These are phyloP conservation scores for Plecotus auritus DNA, from an alignment of 2,113 vertebrate genomes.

Conservation along the genomic window DNA sequence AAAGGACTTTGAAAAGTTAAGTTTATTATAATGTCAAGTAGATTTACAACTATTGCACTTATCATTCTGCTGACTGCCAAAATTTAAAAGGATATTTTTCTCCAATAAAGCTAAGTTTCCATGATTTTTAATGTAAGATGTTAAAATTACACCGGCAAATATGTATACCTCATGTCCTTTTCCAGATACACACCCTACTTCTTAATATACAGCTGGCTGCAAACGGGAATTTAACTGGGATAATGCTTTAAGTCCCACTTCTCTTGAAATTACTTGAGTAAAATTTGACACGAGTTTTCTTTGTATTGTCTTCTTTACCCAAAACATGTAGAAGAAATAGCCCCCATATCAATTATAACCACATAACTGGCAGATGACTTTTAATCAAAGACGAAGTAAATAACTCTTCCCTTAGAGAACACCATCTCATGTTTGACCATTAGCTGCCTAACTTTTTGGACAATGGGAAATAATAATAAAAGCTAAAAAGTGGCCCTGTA, in stretches of 20 bases:
- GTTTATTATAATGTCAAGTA: slow-evolving; percentile 61
- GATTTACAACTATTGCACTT: slow-evolving; percentile 66
- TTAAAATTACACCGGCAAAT: slow-evolving; percentile 42
- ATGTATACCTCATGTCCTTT: background rate
- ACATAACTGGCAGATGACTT: background rate
- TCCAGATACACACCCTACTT: background rate
- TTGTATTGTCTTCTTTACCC: background rate
- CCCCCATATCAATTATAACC: background rate
- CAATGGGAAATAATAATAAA: background rate
- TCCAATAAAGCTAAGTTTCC: slow-evolving; percentile 25
- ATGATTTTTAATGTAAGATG: slow-evolving; percentile 23
- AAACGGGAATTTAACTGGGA: background rate
- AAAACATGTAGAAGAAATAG: background rate
- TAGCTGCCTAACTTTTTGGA: background rate
- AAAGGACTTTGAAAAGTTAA: slow-evolving; percentile 47
- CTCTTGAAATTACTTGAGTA: slow-evolving; percentile 2
- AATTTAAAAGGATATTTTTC: slow-evolving; percentile 32
- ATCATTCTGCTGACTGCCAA: slow-evolving; percentile 56
- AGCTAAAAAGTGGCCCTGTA: slow-evolving; percentile 23
- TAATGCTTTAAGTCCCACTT: background rate
- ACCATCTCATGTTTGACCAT: background rate
- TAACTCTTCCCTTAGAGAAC: background rate
- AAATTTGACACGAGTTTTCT: slow-evolving; percentile 10
- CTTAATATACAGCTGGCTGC: background rate
- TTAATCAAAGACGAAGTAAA: background rate